Percentiles rank a stretch among this genome's conserved stretches.
Conservation (phyloP, 1,140 invertebrate species). For the Bombus turneri region DNA sequence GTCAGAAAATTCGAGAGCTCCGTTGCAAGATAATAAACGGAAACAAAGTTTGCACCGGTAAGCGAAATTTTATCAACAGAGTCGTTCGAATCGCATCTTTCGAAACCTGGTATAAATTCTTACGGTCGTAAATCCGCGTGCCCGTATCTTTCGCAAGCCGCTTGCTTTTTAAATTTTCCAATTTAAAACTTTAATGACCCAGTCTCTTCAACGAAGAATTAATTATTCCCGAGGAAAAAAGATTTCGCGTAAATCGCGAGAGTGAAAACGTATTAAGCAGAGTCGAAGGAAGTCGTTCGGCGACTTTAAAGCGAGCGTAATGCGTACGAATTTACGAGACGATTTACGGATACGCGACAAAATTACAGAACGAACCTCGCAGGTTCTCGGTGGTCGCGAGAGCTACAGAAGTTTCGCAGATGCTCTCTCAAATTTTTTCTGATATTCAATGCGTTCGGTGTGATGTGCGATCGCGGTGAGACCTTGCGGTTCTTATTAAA, state of each 20-base stretch:
- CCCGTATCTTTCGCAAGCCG: not conserved
- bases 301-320: not conserved
- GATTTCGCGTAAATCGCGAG: not conserved
- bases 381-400: not conserved
- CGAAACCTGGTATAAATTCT: too few relatives aligned
- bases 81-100: not conserved
- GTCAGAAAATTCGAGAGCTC: not conserved
- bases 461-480: not conserved
- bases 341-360: not conserved
- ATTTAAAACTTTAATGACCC: not conserved
- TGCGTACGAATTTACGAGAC: not conserved
- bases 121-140: not conserved
- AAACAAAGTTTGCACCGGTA: not conserved
- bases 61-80: not conserved
- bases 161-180: not conserved
- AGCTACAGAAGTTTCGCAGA: not conserved
- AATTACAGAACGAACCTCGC: not conserved
- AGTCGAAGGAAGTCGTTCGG: too few relatives aligned
- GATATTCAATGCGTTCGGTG: not conserved
- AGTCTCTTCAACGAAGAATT: not conserved
- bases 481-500: slow-evolving; percentile 38
- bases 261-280: not conserved
- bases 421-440: not conserved
- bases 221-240: not conserved
- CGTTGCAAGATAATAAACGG: not conserved